Evolutionary conservation across 1,140 invertebrate genomes (phyloP), one percentile per base, ranked within the genome.

Genomic region (Trichonephila clavata): DNA sequence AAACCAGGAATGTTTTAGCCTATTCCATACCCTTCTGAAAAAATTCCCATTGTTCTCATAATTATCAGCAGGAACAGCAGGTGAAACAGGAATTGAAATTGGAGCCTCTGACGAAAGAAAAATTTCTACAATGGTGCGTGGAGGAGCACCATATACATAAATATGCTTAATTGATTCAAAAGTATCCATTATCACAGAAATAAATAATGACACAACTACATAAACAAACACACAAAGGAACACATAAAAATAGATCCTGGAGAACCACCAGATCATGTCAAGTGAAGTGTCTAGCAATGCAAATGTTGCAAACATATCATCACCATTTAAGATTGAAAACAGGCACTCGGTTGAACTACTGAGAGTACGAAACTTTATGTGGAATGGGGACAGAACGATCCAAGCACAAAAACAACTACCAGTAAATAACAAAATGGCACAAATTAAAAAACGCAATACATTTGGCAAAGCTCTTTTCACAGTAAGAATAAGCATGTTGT

Each of bases 221-320:
- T 99, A 99, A 95, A 99, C 99, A 95, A 99, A 99, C 68, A 99
- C 96, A 89, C 98, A 98, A 94, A 99, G 99, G 95, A 99, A 99
- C 0, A 97, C 97, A 96, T 99, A 99, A 83, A 99, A 96, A 96
- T 99, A 99, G n/a, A 99, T 97, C 90, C 99, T 97, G 94, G 98
- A 98, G 96, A 98, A 99, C 97, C 98, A 99, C 98, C 99, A 99
- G 96, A 98, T 97, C 14, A 98, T 98, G 95, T 98, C 98, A n/a
- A 57, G n/a, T 16, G 65, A n/a, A 95, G 99, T 98, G 21, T 94
- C 71, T 24, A 94, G 14, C 3, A 98, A 98, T 0, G 98, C 98
- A 96, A 99, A 99, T 5, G 99, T 99, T 0, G 99, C 99, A 96
- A 99, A 99, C 98, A 99, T 99, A 95, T 99, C 99, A 95, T 99